These are phyloP conservation scores for Agriotes lineatus DNA, from an alignment of 2,888 invertebrate genomes.

Conservation along the genomic window DNA sequence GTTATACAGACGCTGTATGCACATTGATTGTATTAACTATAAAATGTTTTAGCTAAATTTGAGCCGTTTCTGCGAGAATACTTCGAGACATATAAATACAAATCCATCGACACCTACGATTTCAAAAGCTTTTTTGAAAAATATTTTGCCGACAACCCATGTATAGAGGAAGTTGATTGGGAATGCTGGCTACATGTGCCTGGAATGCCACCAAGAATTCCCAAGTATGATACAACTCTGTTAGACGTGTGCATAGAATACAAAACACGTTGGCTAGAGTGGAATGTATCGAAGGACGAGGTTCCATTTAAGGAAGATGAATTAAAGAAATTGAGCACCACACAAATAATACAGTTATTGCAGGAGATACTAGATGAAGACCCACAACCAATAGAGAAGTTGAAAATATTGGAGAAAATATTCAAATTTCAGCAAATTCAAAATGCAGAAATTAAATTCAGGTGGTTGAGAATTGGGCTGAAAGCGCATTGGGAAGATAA, in stretches of 20 bases:
- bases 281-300: conserved; percentile 57
- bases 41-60: conserved; percentile 69
- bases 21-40: not conserved
- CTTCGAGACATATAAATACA: conserved; percentile 81
- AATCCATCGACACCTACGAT: conserved; percentile 85
- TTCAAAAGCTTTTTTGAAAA: conserved; percentile 81
- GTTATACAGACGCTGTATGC: no score
- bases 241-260: conserved; percentile 73
- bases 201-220: conserved; percentile 92
- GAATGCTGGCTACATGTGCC: conserved; percentile 82
- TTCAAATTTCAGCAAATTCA: conserved; percentile 76
- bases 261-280: conserved; percentile 69
- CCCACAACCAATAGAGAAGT: conserved; percentile 69
- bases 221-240: conserved; percentile 80
- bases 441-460: conserved; percentile 85
- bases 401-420: conserved; percentile 72
- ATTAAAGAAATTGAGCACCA: conserved; percentile 70
- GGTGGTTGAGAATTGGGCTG: conserved; percentile 85
- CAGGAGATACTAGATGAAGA: conserved; percentile 73
- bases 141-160: conserved; percentile 74
- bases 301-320: conserved; percentile 69
- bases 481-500: conserved; percentile 77
- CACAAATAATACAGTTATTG: conserved; percentile 78
- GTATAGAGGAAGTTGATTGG: conserved; percentile 82
- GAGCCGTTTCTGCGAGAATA: conserved; percentile 88